A percentile compares a stretch with the other conserved stretches of the same genome.
Conservation (phyloP, 2,888 invertebrate species). For the Molanna angustata region DNA sequence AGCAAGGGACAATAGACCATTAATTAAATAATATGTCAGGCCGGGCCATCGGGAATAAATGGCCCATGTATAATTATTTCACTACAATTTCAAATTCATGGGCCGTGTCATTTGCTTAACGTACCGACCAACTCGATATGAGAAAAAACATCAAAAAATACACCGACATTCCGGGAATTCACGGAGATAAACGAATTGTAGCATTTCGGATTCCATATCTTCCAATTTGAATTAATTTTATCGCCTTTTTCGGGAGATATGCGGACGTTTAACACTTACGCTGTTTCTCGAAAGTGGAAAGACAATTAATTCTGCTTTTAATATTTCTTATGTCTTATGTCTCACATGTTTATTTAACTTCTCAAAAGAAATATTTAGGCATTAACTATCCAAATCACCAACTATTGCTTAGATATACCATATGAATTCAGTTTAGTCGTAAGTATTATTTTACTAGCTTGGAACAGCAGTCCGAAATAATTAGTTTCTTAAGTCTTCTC, state of each 20-base stretch:
- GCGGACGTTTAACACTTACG: no score
- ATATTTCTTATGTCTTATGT: no score
- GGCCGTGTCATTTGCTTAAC: slow-evolving; percentile 25
- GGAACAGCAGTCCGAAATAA: no score
- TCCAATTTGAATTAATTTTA: slow-evolving; percentile 10
- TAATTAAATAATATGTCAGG: slow-evolving; percentile 27
- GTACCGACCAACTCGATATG: slow-evolving; percentile 11
- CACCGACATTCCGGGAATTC: slow-evolving; percentile 6
- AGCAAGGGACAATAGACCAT: slow-evolving; percentile 27
- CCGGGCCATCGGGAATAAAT: slow-evolving; percentile 21
- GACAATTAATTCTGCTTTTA: no score
- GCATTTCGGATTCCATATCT: background rate
- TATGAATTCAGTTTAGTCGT: no score
- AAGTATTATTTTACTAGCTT: no score
- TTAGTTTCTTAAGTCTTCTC: no score
- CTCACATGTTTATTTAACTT: no score
- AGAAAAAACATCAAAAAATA: slow-evolving; percentile 10
- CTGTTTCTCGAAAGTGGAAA: no score
- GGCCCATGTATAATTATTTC: slow-evolving; percentile 29
- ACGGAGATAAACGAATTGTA: slow-evolving; percentile 2
- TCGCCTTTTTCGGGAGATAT: background rate
- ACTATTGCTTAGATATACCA: no score
- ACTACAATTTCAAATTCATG: slow-evolving; percentile 19
- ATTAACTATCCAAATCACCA: no score
- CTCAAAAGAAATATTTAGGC: no score